A percentile compares a stretch with the other conserved stretches of the same genome.
These are phyloP conservation scores for Neolamprologus sp. DNA, from an alignment of 2,113 vertebrate species.

Conservation along the genomic window DNA sequence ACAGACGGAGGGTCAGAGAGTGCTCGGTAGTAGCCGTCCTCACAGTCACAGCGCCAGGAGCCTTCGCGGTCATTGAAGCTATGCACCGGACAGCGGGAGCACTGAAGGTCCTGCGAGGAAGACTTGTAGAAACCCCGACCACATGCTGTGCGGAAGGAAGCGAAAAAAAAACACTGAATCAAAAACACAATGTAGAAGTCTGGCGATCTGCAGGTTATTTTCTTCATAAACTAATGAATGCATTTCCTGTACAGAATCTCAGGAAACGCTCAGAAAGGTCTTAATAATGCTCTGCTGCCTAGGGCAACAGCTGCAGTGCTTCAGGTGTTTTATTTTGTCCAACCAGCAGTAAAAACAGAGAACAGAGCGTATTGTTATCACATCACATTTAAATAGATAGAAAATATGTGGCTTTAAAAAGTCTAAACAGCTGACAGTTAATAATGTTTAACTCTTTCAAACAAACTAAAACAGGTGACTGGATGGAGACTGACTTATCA, in stretches of 20 bases:
- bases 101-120: slow-evolving; percentile 97
- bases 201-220: background rate
- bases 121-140: slow-evolving; percentile 97
- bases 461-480: background rate
- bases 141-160: slow-evolving; percentile 75
- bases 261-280: background rate
- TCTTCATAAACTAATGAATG: background rate
- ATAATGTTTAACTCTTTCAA: background rate
- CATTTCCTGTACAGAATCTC: background rate
- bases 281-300: background rate
- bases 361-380: background rate
- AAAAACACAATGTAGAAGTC: background rate
- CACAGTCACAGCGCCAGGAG: slow-evolving; percentile 92
- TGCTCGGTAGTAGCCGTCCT: slow-evolving; percentile 94
- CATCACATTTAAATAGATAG: background rate
- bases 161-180: background rate
- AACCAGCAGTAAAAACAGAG: background rate
- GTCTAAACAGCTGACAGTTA: background rate
- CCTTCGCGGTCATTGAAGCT: slow-evolving; percentile 94
- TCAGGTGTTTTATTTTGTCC: background rate
- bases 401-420: background rate
- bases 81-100: slow-evolving; percentile 92
- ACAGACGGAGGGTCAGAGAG: slow-evolving; percentile 86
- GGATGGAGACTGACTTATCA: background rate
- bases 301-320: background rate